Base-by-base conservation (phyloP, 2,888 invertebrate genomes). In the Watsonalla binaria region DNA sequence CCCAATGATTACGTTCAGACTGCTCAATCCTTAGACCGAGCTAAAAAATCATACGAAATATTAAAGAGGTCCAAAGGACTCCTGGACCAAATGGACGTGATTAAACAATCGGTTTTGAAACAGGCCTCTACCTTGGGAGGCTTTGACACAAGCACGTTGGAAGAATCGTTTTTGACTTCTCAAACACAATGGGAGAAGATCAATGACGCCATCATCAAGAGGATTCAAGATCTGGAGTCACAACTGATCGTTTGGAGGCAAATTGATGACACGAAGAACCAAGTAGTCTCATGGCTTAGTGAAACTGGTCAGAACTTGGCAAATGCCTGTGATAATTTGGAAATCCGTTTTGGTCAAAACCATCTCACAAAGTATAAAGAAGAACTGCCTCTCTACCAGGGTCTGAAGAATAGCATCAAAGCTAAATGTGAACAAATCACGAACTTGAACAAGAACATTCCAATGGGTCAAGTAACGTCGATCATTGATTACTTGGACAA, bases 231-330 rank as follows among this genome's bases (percentile, higher is more conserved):
- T 53, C 93, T 95, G 51, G 98, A 98, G 84, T 96, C 96, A 0
- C 97, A 98, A 82, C 92, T 95, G 0, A 94, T 96, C n/a, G 95
- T 98, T 52, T 98, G 98, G 97, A 95, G 96, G 70, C 97, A 98
- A 79, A 95, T 98, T 42, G 96, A 97, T 65, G 96, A 96, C 56
- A 94, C 95, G 0, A 96, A 96, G 75, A 95, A 95, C 60, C 96
- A 96, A 76, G 90, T 98, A 5, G 85, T 95, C 0, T 93, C 94
- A 24, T 98, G 98, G 98, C 77, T 98, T 6, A 93, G 93, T 56
- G 95, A 96, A 74, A 97, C 96, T 24, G 95, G 95, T 55, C 94
- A 95, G 65, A 93, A 93, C 42, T 88, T 98, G 5, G 93, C 94
- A 48, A 94, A 94, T 64, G 95, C 96, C 34, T 93, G 94, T 52